A percentile compares a stretch with the other conserved stretches of the same genome.
These are phyloP conservation scores for Erythrocercus mccallii DNA, from an alignment of 2,113 vertebrate genomes.

Conservation along the genomic window DNA sequence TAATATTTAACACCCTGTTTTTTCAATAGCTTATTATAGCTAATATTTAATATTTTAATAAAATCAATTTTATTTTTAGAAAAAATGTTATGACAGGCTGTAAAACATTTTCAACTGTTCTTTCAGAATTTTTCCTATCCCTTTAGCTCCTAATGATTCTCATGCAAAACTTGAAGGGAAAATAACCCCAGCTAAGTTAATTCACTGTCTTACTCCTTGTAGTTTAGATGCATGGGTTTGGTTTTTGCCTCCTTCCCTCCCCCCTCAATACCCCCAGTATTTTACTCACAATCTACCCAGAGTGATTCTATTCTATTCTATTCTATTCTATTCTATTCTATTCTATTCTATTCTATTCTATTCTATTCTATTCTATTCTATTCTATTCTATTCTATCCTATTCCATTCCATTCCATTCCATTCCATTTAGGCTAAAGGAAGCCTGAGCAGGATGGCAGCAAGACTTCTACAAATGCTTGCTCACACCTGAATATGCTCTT, in stretches of 20 bases:
- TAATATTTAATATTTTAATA: neutral
- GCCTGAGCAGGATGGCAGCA: neutral
- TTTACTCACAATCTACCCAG: neutral
- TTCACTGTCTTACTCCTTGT: neutral
- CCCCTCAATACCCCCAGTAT: neutral
- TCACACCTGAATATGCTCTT: neutral
- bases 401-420: too few relatives aligned
- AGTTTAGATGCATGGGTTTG: neutral
- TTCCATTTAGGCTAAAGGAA: neutral
- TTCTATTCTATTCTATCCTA: too few relatives aligned
- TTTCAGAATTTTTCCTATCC: neutral
- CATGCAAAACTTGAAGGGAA: neutral
- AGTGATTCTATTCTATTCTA: neutral
- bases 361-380: neutral
- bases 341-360: neutral
- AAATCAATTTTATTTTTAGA: neutral
- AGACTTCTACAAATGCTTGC: neutral
- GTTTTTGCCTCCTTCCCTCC: rapidly evolving
- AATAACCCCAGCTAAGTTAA: neutral
- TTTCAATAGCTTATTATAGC: neutral
- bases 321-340: neutral
- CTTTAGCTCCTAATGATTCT: neutral
- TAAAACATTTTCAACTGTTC: neutral
- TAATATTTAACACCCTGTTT: neutral
- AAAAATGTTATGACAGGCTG: neutral